These are phyloP conservation scores for Aphidius colemani DNA, from an alignment of 2,888 invertebrate genomes.

Conservation along the genomic window DNA sequence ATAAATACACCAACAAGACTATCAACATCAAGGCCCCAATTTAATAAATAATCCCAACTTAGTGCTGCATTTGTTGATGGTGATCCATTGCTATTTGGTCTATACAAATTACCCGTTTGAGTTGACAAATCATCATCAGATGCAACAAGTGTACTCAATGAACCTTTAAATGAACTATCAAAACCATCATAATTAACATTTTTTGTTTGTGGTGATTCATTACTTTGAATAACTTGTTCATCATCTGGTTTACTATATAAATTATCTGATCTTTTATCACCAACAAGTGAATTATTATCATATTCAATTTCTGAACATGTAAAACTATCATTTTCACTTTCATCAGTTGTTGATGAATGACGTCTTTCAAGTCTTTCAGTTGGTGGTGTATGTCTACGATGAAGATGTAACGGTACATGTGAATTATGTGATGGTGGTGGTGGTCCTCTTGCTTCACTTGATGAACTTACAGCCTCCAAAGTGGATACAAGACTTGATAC, in stretches of 20 bases:
- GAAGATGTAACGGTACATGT: conserved; percentile 72
- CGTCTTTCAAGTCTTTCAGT: conserved; percentile 71
- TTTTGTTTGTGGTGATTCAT: conserved; percentile 60
- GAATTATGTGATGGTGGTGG: conserved; percentile 62
- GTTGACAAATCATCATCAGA: conserved; percentile 88
- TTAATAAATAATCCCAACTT: conserved; percentile 92
- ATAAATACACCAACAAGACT: conserved; percentile 94
- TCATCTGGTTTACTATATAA: conserved; percentile 66
- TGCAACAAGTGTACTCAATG: conserved; percentile 89
- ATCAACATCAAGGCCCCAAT: conserved; percentile 97
- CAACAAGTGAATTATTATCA: conserved; percentile 84
- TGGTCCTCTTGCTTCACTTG: conserved; percentile 78
- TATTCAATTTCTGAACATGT: conserved; percentile 98
- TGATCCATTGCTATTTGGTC: conserved; percentile 76
- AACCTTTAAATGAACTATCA: conserved; percentile 92
- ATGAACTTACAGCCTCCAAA: conserved; percentile 91
- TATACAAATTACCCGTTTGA: conserved; percentile 80
- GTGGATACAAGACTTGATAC: conserved; percentile 86
- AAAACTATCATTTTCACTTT: conserved; percentile 93
- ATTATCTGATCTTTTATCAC: conserved; percentile 74
- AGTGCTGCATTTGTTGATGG: conserved; percentile 70
- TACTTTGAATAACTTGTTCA: conserved; percentile 60
- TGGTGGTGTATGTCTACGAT: conserved; percentile 70
- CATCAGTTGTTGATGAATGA: conserved; percentile 88
- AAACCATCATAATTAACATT: conserved; percentile 86